Base-by-base conservation (phyloP, 2,888 invertebrate genomes). In the Liopterus haemorrhoidalis region DNA sequence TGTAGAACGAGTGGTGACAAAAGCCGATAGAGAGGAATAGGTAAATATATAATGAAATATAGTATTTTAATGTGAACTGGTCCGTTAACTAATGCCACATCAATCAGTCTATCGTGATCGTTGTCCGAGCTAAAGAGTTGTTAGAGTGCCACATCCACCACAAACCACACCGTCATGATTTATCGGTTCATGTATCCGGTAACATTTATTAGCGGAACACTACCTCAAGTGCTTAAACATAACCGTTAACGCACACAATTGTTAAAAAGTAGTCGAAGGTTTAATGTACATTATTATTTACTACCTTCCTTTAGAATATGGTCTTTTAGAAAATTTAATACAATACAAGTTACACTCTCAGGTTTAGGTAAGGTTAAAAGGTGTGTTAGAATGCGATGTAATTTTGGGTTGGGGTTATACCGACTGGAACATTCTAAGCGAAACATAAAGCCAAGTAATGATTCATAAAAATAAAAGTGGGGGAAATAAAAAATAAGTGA, bases 171-270 rank as follows among this genome's bases (percentile, higher is more conserved):
- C n/a, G n/a, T 11, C 12, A 41, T 37, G 43, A 43, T 43, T 43
- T 43, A 43, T 43, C 36, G 36, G 28, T 43, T 43, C 36, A 37
- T 43, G 43, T 43, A 37, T 37, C 43, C 43, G 36, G 36, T 36
- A 28, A 37, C 37, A 37, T 43, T 41, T 41, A 41, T 41, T 41
- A 41, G 31, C 20, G 27, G 24, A 42, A 35, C 35, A 42, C 15
- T 32, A 41, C 41, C 41, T 41, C 41, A 24, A 32, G 41, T 41
- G 32, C 32, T 25, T 16, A 32, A 41, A 15, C 35, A 20, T 40
- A 30, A 16, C 41, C 16, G 31, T 41, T 41, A 41, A 41, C 41
- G 41, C 14, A n/a, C 22, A 11, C 32, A 41, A 41, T 41, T 41
- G 41, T 41, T 41, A 32, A 41, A 32, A 41, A 41, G 41, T 41